Conservation (phyloP, 2,113 vertebrate genomes). For the Serinus canaria region DNA sequence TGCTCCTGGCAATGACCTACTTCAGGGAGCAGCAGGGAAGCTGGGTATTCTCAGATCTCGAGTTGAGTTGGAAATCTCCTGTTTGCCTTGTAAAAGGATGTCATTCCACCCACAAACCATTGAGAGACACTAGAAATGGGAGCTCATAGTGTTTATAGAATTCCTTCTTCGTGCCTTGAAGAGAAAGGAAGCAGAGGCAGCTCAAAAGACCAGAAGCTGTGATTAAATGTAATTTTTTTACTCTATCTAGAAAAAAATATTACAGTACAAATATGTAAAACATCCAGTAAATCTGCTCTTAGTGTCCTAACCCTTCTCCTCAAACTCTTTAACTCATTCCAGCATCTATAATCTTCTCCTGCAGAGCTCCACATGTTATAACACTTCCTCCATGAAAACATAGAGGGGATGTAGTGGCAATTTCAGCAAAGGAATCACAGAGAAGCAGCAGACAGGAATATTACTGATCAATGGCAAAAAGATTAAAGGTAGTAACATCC, state of each 20-base stretch:
- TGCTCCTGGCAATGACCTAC: background rate
- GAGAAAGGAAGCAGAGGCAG: background rate
- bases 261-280: background rate
- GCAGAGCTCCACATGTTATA: background rate
- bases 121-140: background rate
- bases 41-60: background rate
- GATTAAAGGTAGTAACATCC: constrained; percentile 46
- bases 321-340: background rate
- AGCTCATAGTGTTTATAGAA: background rate
- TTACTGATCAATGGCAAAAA: constrained; percentile 49
- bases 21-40: background rate
- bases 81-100: background rate
- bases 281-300: background rate
- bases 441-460: constrained; percentile 13
- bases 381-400: background rate
- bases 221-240: background rate
- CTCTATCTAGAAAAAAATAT: background rate
- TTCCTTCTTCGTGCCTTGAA: background rate
- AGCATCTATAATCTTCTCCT: background rate
- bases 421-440: background rate
- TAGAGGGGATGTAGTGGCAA: background rate
- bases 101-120: background rate
- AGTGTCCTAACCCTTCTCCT: background rate
- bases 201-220: background rate
- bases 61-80: background rate